Base-by-base conservation (phyloP, 2,888 invertebrate species). In the Nemoura dubitans region DNA sequence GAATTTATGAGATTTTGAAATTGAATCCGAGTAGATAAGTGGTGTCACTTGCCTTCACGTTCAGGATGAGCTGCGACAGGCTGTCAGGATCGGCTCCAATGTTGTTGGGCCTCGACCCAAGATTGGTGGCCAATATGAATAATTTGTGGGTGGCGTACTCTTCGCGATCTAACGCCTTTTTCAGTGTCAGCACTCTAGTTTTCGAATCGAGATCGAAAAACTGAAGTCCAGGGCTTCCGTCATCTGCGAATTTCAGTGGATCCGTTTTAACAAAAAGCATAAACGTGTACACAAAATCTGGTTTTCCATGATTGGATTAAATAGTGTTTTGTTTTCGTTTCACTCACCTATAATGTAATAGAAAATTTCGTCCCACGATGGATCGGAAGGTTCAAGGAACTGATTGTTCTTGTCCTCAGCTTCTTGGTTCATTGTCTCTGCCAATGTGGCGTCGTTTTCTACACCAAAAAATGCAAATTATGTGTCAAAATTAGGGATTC, bases 111-210 rank as follows among this genome's bases (percentile, higher is more conserved):
- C 90, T 90, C 6, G 90, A 89, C 0, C 89, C 90, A 0, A 90
- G 89, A 90, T 93, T 93, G 87, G 93, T 92, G 5, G 94, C 93
- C 0, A 92, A 92, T 0, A 95, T 90, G 6, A 90, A 89, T 26
- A 95, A 89, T 0, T 89, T 90, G 89, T 94, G 92, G 0, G 89
- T 88, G 0, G 89, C 89, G 43, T 90, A 89, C 6, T 89, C 89
- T 87, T 92, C 92, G 83, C 94, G 93, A 90, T 94, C 91, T 88
- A 95, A 90, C 80, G 90, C 89, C 0, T 89, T 89, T 0, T 88
- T 89, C 80, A 94, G 89, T 83, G 89, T 91, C 36, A 94, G 88
- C 0, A 89, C 89, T 89, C 93, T 92, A 0, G 89, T 91, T 0
- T 87, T 83, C 3, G 90, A 89, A 76, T 93, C 91, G 86, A 94